Base-by-base conservation (phyloP, 2,113 vertebrate genomes). In the Pteropus alecto region DNA sequence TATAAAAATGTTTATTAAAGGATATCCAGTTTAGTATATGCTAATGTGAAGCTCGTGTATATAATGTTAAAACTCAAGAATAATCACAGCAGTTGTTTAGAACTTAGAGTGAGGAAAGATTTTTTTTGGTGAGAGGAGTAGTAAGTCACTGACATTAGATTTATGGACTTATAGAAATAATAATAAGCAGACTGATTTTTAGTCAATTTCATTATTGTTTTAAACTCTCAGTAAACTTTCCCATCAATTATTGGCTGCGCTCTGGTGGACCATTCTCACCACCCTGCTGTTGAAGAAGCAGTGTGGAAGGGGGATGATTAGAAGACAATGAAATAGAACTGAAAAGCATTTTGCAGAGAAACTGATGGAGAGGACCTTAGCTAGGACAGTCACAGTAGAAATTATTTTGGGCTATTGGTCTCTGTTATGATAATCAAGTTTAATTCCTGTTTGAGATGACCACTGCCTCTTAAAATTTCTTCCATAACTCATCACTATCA, bases 1-100 rank as follows among this genome's bases (percentile, higher is more conserved):
- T 68, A 30, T 77, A 83, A 89, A 93, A 89, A 61, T 78, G 74
- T 74, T 83, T 95, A 65, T 56, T 83, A 76, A 87, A 91, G n/a
- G 16, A 54, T 71, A 79, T 61, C n/a, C 30, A 91, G 77, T 67
- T 77, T 30, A 92, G 48, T 58, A 38, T 93, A 41, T 86, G 21
- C 33, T 78, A n/a, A 81, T 91, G 93, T 79, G 33, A 95, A 76
- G 5, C 14, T 54, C 35, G 22, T 19, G 46, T 67, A 71, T 61
- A 30, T 56, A 70, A 63, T 58, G 43, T 63, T 84, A 74, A 93
- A 74, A 90, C 54, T 79, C 82, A 51, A 22, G 33, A 74, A 22
- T 78, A 87, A 76, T 35, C 60, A 77, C 24, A 87, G 11, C 41
- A 85, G 56, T 91, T 91, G n/a, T 96, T 91, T 93, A 70, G 70